These are phyloP conservation scores for Ammodytes dubius DNA, from an alignment of 2,113 vertebrate species.

Conservation along the genomic window DNA sequence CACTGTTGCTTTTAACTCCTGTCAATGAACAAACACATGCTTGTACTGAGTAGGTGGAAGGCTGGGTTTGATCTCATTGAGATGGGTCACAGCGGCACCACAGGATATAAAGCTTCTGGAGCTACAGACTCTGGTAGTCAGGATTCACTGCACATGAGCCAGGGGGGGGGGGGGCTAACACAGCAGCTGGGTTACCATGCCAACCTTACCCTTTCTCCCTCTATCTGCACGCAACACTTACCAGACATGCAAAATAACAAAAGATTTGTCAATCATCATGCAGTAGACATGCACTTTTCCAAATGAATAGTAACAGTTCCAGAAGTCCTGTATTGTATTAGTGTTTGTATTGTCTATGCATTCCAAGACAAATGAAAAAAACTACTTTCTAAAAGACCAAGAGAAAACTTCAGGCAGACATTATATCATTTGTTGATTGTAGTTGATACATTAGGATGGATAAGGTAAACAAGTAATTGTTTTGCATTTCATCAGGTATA, in stretches of 20 bases:
- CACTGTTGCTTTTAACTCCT: background rate
- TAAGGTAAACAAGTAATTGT: background rate
- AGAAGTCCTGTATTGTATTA: conserved; percentile 20
- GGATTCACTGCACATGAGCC: conserved; percentile 59
- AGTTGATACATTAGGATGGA: background rate
- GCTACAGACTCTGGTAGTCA: conserved; percentile 53
- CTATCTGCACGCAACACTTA: conserved; percentile 67
- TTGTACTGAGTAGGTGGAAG: conserved; percentile 65
- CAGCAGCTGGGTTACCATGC: conserved; percentile 44
- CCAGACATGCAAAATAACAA: conserved; percentile 74
- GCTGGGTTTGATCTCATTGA: conserved; percentile 44
- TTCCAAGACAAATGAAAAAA: background rate
- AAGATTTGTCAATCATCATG: conserved; percentile 64
- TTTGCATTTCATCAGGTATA: conserved; percentile 5
- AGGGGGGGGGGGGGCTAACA: conserved; percentile 15
- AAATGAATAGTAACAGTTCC: conserved; percentile 7
- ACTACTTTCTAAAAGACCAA: background rate
- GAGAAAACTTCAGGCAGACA: conserved; percentile 22
- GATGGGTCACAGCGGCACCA: conserved; percentile 33
- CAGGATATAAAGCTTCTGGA: conserved; percentile 37
- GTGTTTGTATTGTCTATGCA: conserved; percentile 11
- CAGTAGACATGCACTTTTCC: conserved; percentile 53
- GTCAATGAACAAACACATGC: background rate
- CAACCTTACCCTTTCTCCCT: conserved; percentile 67
- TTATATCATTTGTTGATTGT: background rate